Evolutionary conservation across 2,888 invertebrate genomes (phyloP), one percentile per base, ranked within the genome.

Genomic region (Limnephilus rhombicus): DNA sequence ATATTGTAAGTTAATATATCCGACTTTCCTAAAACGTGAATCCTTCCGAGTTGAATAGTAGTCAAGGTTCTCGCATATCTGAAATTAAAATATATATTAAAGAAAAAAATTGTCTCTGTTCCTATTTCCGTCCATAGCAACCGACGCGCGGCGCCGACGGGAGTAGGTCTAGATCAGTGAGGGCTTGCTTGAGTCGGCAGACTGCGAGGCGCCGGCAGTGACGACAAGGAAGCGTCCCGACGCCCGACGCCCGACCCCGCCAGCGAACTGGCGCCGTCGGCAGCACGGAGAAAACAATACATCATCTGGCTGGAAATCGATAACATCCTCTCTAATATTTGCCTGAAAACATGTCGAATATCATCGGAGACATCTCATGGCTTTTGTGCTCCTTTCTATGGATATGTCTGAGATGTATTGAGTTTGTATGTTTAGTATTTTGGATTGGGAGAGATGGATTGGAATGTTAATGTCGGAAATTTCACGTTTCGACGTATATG

Each of bases 171-270:
- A 18, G 37, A 83, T 83, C 18, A 83, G 34, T 31, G 34, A 68
- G 45, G 90, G 49, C 53, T 68, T 68, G 90, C 29, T 81, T 45
- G 92, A 34, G 89, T 80, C 86, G 31, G 49, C 89, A 92, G 92
- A 92, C 92, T 31, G 92, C 91, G 85, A 92, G 92, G 92, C 92
- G 92, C 91, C 92, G 90, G 92, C 89, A 91, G 90, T 24, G 68
- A 49, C 80, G 86, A 11, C 41, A 41, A n/a, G 41, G 29, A 34
- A 91, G 91, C 93, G 92, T 87, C 93, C 91, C 88, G 87, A 92
- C 90, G 92, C 91, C 85, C 37, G 80, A 31, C 49, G 92, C 91
- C 80, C 41, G 81, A 34, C 31, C 53, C 53, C 18, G 53, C 53
- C 13, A 41, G 45, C 41, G 53, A 81, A 18, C 31, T 85, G 91